phyloP scores from a whole-genome alignment of 2,797 vertebrate species.

The Thripadectes ignobilis region DNA sequence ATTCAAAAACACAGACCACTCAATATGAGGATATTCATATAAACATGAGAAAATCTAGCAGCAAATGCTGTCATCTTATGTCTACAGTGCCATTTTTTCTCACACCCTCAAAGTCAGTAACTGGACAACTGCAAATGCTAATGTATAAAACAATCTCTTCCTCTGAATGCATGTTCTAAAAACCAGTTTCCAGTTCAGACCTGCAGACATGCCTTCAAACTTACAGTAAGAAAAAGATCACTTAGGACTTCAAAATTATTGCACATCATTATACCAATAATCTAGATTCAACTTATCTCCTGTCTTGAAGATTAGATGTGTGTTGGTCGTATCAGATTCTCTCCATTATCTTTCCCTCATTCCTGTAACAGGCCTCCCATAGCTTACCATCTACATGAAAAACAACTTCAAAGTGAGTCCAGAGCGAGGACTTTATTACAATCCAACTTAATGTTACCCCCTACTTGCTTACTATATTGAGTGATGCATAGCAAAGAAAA shows the following conservation, averaged over 20 bases:
- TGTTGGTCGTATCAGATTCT: neutral
- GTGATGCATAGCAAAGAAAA: neutral
- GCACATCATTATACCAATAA: neutral
- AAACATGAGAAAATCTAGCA: neutral
- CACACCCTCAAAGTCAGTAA: neutral
- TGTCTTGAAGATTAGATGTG: neutral
- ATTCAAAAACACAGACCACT: neutral
- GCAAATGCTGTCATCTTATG: neutral
- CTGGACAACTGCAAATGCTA: neutral
- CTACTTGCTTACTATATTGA: neutral
- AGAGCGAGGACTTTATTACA: neutral
- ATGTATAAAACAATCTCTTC: neutral
- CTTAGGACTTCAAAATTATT: neutral
- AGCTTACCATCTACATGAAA: neutral
- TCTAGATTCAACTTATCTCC: neutral
- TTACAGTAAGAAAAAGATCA: neutral
- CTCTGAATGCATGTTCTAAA: neutral
- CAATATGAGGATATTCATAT: neutral
- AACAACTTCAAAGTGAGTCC: neutral
- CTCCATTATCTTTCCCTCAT: neutral
- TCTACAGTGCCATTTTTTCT: neutral
- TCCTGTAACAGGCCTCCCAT: neutral
- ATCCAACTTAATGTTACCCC: neutral
- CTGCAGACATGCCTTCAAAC: neutral
- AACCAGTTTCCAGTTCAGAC: neutral